phyloP scores from a whole-genome alignment of 2,113 vertebrate genomes.

The Myrmophylax atrothorax region DNA sequence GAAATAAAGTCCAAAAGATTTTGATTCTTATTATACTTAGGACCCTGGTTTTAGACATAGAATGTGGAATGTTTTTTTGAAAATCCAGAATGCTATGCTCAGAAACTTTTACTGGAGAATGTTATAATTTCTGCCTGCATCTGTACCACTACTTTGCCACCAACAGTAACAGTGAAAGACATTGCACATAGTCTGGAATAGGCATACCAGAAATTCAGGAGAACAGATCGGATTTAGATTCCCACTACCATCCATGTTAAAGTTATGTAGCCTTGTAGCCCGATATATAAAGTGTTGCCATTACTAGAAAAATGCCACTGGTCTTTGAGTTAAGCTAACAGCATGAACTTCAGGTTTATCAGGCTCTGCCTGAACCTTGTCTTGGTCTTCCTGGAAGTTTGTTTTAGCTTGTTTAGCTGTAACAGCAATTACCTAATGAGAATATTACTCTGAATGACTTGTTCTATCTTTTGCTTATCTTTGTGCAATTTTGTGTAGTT shows the following conservation, averaged over 20 bases:
- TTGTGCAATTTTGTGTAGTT: neutral
- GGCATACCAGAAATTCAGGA: neutral
- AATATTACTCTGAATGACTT: neutral
- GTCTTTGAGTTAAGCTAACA: neutral
- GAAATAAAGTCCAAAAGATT: neutral
- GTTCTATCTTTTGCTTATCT: neutral
- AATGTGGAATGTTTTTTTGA: neutral
- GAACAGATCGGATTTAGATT: neutral
- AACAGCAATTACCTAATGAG: neutral
- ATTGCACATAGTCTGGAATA: neutral
- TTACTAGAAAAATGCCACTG: neutral
- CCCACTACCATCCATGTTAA: too few species aligned
- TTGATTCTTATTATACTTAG: neutral
- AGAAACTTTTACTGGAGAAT: neutral
- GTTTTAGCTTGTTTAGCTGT: neutral
- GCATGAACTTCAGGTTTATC: neutral
- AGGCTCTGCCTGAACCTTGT: neutral
- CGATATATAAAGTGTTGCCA: neutral
- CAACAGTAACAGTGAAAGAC: neutral
- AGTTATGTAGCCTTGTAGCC: neutral
- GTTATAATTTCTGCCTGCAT: neutral
- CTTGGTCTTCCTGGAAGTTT: neutral
- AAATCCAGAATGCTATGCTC: neutral
- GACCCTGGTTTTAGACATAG: neutral
- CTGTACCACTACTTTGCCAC: fast-evolving